These are phyloP conservation scores for Lathronympha strigana DNA, from an alignment of 2,888 invertebrate species.

Conservation along the genomic window DNA sequence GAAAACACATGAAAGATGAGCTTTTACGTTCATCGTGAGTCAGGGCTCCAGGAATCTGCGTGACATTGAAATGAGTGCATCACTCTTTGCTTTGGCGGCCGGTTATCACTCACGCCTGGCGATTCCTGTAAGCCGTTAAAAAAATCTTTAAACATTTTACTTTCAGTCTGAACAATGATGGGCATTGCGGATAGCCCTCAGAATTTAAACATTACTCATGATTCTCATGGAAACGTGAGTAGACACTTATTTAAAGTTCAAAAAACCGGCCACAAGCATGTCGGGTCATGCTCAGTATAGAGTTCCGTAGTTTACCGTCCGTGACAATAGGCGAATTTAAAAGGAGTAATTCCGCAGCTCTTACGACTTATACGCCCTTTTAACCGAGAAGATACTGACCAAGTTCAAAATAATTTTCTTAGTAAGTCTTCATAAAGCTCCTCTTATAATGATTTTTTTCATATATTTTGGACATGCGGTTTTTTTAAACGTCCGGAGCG, in stretches of 20 bases:
- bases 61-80: constrained; percentile 40
- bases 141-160: constrained; percentile 52
- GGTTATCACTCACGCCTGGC: constrained; percentile 35
- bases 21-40: constrained; percentile 33
- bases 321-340: too few relatives aligned
- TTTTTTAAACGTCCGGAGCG: too few relatives aligned
- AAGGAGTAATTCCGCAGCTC: too few relatives aligned
- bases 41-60: constrained; percentile 32
- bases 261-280: too few relatives aligned
- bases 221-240: not conserved
- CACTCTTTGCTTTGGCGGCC: constrained; percentile 37
- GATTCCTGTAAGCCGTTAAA: constrained; percentile 28
- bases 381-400: too few relatives aligned
- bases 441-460: too few relatives aligned
- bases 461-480: too few relatives aligned
- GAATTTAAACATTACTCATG: constrained; percentile 42
- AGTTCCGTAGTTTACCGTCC: too few relatives aligned
- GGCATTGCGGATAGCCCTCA: constrained; percentile 52
- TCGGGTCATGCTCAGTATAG: too few relatives aligned
- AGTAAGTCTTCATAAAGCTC: too few relatives aligned
- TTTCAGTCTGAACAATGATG: constrained; percentile 52
- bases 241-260: not conserved
- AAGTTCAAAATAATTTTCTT: too few relatives aligned
- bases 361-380: too few relatives aligned
- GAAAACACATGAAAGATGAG: constrained; percentile 10